Conservation (phyloP, 2,113 vertebrate genomes). For the Gymnobelideus leadbeateri region DNA sequence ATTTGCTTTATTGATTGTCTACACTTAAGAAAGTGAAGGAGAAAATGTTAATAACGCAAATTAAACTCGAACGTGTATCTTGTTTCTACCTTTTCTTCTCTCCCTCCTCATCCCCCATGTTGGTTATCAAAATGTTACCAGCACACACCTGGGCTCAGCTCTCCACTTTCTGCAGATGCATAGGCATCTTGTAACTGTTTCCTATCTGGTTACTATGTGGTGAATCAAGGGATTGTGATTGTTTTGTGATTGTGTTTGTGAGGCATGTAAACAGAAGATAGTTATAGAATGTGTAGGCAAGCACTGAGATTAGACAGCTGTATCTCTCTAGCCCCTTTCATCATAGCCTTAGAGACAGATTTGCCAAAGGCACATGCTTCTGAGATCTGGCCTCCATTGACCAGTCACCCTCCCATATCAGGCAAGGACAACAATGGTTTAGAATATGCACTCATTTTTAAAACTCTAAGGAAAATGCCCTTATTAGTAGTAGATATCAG, state of each 20-base stretch:
- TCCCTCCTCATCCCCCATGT: background rate
- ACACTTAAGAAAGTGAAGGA: background rate
- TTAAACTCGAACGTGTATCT: background rate
- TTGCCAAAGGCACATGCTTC: background rate
- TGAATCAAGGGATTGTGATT: background rate
- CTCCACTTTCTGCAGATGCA: background rate
- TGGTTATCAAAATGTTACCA: background rate
- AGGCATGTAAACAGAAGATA: background rate
- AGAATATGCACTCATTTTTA: background rate
- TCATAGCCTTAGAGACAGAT: background rate
- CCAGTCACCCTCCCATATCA: background rate
- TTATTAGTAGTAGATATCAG: background rate
- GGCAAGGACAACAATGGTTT: background rate
- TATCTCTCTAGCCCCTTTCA: background rate
- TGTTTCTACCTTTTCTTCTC: background rate
- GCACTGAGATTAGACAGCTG: background rate
- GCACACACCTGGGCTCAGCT: background rate
- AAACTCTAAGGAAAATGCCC: background rate
- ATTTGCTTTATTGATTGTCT: background rate
- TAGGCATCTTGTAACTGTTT: background rate
- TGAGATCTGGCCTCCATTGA: fast-evolving
- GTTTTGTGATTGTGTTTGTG: no score
- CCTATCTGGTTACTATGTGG: background rate
- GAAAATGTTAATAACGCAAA: background rate
- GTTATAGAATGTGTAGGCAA: background rate